These are phyloP conservation scores for Blomia tropicalis DNA, from an alignment of 2,888 invertebrate genomes.

Conservation along the genomic window DNA sequence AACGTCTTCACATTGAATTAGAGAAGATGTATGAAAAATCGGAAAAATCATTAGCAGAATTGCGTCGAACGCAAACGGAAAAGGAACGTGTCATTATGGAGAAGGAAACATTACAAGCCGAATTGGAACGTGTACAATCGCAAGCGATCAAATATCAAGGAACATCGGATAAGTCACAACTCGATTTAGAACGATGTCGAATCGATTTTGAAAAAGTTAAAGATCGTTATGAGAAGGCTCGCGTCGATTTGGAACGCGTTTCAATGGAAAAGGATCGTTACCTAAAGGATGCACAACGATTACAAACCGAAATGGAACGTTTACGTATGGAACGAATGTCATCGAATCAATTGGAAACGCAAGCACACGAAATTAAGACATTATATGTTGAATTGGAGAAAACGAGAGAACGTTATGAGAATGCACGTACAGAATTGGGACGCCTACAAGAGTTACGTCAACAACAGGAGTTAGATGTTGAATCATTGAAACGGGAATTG, in stretches of 20 bases:
- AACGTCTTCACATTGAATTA: constrained; percentile 68
- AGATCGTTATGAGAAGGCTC: constrained; percentile 31
- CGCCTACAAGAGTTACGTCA: constrained; percentile 28
- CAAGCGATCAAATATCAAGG: constrained; percentile 57
- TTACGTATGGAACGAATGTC: constrained; percentile 22
- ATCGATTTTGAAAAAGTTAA: constrained; percentile 49
- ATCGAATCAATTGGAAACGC: constrained; percentile 19
- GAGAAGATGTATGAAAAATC: constrained; percentile 82
- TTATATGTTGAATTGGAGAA: constrained; percentile 30
- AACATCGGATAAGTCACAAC: constrained; percentile 35
- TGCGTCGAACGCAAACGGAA: constrained; percentile 49
- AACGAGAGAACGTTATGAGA: constrained; percentile 29
- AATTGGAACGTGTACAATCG: constrained; percentile 54
- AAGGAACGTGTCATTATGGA: constrained; percentile 52
- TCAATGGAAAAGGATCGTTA: constrained; percentile 27
- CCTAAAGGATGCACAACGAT: constrained; percentile 25
- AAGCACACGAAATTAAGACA: constrained; percentile 26
- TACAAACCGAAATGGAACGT: constrained; percentile 26
- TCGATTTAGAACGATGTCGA: constrained; percentile 31
- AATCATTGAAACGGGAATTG: constrained; percentile 39
- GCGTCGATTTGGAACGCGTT: constrained; percentile 28
- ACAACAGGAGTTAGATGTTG: constrained; percentile 32
- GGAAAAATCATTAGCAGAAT: constrained; percentile 51
- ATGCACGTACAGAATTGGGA: constrained; percentile 26
- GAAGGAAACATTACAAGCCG: constrained; percentile 59